Evolutionary conservation across 2,888 invertebrate species (phyloP), one percentile per base, ranked within the genome.

Genomic region (Athalia cordata): DNA sequence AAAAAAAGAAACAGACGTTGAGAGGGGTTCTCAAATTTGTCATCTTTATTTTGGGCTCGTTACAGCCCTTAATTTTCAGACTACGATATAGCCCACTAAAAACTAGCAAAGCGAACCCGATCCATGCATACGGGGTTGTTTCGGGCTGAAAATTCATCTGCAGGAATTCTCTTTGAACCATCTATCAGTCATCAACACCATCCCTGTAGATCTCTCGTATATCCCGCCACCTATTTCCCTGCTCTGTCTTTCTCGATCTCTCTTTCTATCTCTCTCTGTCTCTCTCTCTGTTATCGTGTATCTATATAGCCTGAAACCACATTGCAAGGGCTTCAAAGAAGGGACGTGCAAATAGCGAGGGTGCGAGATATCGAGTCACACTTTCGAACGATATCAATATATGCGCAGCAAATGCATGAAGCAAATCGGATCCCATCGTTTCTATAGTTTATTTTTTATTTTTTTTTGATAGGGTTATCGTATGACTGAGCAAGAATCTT

Each of bases 151-250:
- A 84, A 85, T 83, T 84, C 82, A 85, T 84, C 82, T 83, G 79
- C 81, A 80, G 29, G 29, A 85, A 84, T 86, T 83, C 85, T 80
- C 86, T 87, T 86, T 85, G 86, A 86, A 80, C 82, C 81, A 81
- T n/a, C n/a, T n/a, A n/a, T 77, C 81, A 82, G 84, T 86, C 87
- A 86, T 87, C 86, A 87, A 85, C 78, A 50, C 57, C 67, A 75
- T 62, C 67, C n/a, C 64, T 49, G 55, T 15, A 43, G n/a, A 43
- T 78, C 66, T 72, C 57, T 45, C 70, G 29, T 65, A 65, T 65
- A 11, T 45, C 11, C 15, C 62, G 62, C 62, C n/a, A 13, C 62
- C 29, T n/a, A n/a, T 11, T 11, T 55, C 55, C n/a, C 55, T 7
- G 1, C 62, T 62, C 62, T 11, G n/a, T 55, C 55, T 55, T 11